These are phyloP conservation scores for Horisme vitalbata DNA, from an alignment of 2,888 invertebrate genomes.

Conservation along the genomic window DNA sequence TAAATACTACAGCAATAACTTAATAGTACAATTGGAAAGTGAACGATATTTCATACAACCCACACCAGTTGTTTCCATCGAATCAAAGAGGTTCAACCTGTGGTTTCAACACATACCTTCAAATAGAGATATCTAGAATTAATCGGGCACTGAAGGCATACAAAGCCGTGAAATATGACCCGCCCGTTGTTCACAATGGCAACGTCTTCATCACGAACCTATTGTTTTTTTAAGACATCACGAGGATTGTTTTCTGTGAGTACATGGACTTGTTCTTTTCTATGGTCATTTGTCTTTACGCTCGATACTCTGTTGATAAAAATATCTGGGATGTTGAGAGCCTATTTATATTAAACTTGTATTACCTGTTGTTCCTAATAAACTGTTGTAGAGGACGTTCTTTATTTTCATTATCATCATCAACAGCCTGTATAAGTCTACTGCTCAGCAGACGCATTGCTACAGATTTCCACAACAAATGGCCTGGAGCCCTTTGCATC, in stretches of 20 bases:
- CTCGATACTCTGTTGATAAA: slow-evolving; percentile 48
- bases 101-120: slow-evolving; percentile 78
- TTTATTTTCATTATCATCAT: too few relatives aligned
- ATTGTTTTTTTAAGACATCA: slow-evolving; percentile 76
- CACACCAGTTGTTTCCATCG: slow-evolving; percentile 63
- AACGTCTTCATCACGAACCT: slow-evolving; percentile 81
- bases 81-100: slow-evolving; percentile 76
- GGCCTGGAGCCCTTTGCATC: too few relatives aligned
- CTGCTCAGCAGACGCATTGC: too few relatives aligned
- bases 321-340: slow-evolving; percentile 36
- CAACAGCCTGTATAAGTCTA: too few relatives aligned
- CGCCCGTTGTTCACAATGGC: slow-evolving; percentile 80
- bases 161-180: slow-evolving; percentile 81
- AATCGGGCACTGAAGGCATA: slow-evolving; percentile 76
- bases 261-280: slow-evolving; percentile 67
- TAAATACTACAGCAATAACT: too few relatives aligned
- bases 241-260: slow-evolving; percentile 76
- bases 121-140: slow-evolving; percentile 83
- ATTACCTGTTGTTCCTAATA: too few relatives aligned
- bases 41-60: slow-evolving; percentile 42
- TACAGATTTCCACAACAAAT: too few relatives aligned
- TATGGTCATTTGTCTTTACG: slow-evolving; percentile 60
- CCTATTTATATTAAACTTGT: slow-evolving; percentile 29
- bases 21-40: slow-evolving; percentile 37
- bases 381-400: too few relatives aligned